Percentiles rank a stretch among this genome's conserved stretches.
These are phyloP conservation scores for Pristionchus maxplancki DNA, from an alignment of 2,888 invertebrate species.

Conservation along the genomic window DNA sequence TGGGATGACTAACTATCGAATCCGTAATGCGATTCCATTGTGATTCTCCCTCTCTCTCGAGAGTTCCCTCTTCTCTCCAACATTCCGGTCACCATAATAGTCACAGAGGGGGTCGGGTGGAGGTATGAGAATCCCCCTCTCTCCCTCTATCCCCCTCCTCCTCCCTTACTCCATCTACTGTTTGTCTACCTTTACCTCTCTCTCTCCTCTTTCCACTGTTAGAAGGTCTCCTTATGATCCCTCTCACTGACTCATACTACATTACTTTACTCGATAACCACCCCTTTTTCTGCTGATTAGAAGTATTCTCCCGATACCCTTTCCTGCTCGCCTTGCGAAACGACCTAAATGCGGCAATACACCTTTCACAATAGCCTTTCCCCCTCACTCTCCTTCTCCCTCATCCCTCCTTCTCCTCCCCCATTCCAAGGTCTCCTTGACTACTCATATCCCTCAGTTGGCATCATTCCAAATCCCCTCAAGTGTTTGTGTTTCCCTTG, in stretches of 20 bases:
- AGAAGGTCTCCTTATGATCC: slow-evolving; percentile 33
- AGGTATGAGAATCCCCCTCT: slow-evolving; percentile 21
- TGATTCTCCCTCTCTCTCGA: neutral
- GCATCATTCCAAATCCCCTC: slow-evolving; percentile 46
- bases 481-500: neutral
- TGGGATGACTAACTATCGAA: neutral
- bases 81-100: slow-evolving; percentile 47
- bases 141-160: neutral
- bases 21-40: slow-evolving; percentile 42
- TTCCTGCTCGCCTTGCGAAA: slow-evolving; percentile 8
- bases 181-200: slow-evolving; percentile 34
- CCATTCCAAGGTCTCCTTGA: slow-evolving; percentile 37
- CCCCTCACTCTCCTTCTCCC: neutral
- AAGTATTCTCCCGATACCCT: slow-evolving; percentile 56
- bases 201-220: neutral
- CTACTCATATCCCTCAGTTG: slow-evolving; percentile 53
- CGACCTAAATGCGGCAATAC: slow-evolving; percentile 75
- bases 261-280: slow-evolving; percentile 55
- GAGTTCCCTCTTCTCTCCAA: slow-evolving; percentile 31
- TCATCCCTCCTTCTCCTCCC: neutral
- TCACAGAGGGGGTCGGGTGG: slow-evolving; percentile 23
- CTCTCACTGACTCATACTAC: neutral
- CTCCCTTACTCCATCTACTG: neutral
- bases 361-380: slow-evolving; percentile 10
- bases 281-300: neutral